Evolutionary conservation across 1,140 invertebrate species (phyloP).

Genomic region (Drosophila teissieri): DNA sequence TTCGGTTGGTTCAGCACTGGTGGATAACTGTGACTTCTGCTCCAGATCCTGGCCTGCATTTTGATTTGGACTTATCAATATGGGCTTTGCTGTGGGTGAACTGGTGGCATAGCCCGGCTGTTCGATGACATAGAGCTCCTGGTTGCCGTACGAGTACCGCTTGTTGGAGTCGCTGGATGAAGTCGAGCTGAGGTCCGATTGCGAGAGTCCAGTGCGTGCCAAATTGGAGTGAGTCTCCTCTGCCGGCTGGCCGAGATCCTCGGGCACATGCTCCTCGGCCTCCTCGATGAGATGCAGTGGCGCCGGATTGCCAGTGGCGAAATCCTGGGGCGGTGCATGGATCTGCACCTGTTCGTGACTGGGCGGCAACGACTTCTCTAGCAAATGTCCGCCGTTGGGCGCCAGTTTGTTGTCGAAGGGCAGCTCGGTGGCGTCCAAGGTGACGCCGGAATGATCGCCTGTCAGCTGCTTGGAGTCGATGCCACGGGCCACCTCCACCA

Average conservation of each 20-base stretch:
- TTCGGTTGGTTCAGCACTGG: neutral
- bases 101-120: conserved; percentile 87
- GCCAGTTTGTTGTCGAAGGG: conserved; percentile 63
- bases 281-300: conserved; percentile 81
- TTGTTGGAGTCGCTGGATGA: conserved; percentile 89
- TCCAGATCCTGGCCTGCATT: conserved; percentile 21
- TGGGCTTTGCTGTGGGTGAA: conserved; percentile 55
- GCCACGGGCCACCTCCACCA: conserved; percentile 88
- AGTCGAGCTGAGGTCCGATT: conserved; percentile 90
- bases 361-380: conserved; percentile 55
- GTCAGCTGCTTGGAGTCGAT: conserved; percentile 66
- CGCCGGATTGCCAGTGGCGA: conserved; percentile 78
- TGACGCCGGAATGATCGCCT: conserved; percentile 67
- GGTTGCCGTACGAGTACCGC: conserved; percentile 91
- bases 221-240: conserved; percentile 54
- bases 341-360: conserved; percentile 83
- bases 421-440: conserved; percentile 60
- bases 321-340: conserved; percentile 74
- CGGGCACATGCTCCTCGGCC: conserved; percentile 70
- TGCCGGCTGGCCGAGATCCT: conserved; percentile 77
- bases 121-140: conserved; percentile 90
- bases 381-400: conserved; percentile 23
- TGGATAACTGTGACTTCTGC: neutral
- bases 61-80: conserved; percentile 13
- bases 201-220: conserved; percentile 89